phyloP scores from a whole-genome alignment of 2,113 vertebrate genomes.

The Silurus meridionalis region DNA sequence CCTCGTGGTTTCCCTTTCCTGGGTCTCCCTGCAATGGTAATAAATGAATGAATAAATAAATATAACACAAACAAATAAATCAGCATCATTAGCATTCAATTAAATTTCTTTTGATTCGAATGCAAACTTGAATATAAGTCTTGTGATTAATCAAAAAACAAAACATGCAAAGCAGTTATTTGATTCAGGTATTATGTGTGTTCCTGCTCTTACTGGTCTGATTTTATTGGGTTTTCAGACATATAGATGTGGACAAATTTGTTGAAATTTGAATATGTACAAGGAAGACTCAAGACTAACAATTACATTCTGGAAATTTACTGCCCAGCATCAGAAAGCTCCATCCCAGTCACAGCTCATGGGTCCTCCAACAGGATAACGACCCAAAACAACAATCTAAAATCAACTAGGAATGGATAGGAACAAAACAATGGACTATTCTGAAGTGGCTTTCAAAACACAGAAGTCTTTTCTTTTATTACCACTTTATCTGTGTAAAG shows the following conservation, averaged over 20 bases:
- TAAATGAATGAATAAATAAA: conserved; percentile 16
- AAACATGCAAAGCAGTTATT: conserved; percentile 7
- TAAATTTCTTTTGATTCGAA: conserved; percentile 1
- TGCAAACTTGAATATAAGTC: neutral
- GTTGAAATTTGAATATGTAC: too few species aligned
- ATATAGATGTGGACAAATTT: neutral
- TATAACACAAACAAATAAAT: conserved; percentile 44
- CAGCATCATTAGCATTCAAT: conserved; percentile 35
- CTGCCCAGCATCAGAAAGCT: too few species aligned
- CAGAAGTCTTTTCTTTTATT: too few species aligned
- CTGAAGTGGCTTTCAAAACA: too few species aligned
- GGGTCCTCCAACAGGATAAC: too few species aligned
- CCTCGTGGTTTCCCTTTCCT: conserved; percentile 70
- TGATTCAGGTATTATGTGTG: neutral
- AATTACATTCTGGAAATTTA: too few species aligned
- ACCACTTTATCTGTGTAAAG: too few species aligned
- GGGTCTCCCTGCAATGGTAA: conserved; percentile 60
- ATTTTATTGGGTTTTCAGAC: neutral
- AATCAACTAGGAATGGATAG: too few species aligned
- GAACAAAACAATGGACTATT: too few species aligned
- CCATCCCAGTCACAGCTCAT: too few species aligned
- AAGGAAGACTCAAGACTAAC: too few species aligned
- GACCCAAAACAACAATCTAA: too few species aligned
- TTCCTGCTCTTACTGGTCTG: neutral
- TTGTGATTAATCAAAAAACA: neutral